Base-by-base conservation (phyloP, 2,888 invertebrate species). In the Ormyrus nitidulus region DNA sequence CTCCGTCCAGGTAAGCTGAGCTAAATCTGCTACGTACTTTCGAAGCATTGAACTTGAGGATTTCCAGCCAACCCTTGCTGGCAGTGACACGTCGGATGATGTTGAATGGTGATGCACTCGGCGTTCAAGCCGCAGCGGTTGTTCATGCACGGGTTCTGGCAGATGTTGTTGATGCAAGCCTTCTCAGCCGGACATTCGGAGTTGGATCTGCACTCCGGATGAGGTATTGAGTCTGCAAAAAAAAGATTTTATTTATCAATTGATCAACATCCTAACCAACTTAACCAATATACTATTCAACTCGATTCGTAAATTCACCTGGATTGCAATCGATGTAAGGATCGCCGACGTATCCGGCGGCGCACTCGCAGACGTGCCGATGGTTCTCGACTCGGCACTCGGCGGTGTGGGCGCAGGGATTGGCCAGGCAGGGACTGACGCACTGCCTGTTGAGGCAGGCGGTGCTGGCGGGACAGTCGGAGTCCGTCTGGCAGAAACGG, bases 51-150 rank as follows among this genome's bases (percentile, higher is more conserved):
- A 44, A 94, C 91, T 90, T 97, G 95, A 53, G 98, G 97, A 90
- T 97, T 96, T 81, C 98, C 98, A 72, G 96, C 96, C 92, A 96
- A 96, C 83, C 95, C 96, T 69, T 94, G 93, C 19, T 96, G 96
- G 89, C 98, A 98, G 86, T 93, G 93, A 90, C 98, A 98, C 34
- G 94, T 94, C 5, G 97, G 96, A 84, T 96, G 94, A 88, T 96
- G 97, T 84, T 94, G 93, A 64, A 92, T 92, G 0, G 96, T 95
- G 19, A 94, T 92, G 86, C 98, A 98, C 83, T 95, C 93, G 0
- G 97, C 96, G 82, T 95, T 94, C 9, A 93, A 91, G 69, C 96
- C 97, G 87, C 98, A 98, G 2, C 96, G 95, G 86, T 95, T 94
- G 64, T 93, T 93, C 34, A 95, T 93, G 88, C 97, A 98, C 0